Evolutionary conservation across 1,140 invertebrate species (phyloP).

Genomic region (Cydia amplana): DNA sequence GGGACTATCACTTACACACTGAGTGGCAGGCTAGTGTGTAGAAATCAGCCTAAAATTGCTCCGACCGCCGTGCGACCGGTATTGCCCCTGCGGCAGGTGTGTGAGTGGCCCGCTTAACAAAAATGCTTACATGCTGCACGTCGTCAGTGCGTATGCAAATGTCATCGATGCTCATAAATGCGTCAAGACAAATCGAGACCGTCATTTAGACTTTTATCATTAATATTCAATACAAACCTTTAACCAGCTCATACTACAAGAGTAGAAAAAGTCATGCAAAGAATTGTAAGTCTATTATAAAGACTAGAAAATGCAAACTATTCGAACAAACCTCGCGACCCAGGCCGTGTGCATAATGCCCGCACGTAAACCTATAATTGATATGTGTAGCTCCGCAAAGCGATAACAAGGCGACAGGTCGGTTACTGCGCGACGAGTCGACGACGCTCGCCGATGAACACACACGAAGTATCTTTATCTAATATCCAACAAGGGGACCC

Average conservation of each 20-base stretch:
- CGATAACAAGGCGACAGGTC: conserved; percentile 33
- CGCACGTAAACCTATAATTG: conserved; percentile 52
- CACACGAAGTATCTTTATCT: conserved; percentile 53
- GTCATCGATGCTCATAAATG: conserved; percentile 47
- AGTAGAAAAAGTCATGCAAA: conserved; percentile 53
- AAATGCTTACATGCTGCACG: conserved; percentile 36
- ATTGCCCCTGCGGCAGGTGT: too few species aligned
- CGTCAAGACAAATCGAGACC: conserved; percentile 37
- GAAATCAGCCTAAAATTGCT: too few species aligned
- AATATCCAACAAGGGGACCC: conserved; percentile 56
- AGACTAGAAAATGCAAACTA: conserved; percentile 78
- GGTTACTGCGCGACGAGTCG: conserved; percentile 21
- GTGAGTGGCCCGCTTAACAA: too few species aligned
- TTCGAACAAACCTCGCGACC: conserved; percentile 53
- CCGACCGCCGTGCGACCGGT: too few species aligned
- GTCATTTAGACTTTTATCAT: conserved; percentile 28
- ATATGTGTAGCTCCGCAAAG: conserved; percentile 60
- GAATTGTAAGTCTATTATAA: conserved; percentile 59
- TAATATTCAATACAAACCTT: conserved; percentile 39
- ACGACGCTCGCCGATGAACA: conserved; percentile 42
- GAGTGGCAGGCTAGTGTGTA: too few species aligned
- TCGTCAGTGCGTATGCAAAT: conserved; percentile 32
- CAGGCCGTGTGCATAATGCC: conserved; percentile 48
- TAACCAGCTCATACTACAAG: conserved; percentile 42
- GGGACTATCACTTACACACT: too few species aligned